phyloP scores from a whole-genome alignment of 2,797 vertebrate species.

The Manis crassicaudata region DNA sequence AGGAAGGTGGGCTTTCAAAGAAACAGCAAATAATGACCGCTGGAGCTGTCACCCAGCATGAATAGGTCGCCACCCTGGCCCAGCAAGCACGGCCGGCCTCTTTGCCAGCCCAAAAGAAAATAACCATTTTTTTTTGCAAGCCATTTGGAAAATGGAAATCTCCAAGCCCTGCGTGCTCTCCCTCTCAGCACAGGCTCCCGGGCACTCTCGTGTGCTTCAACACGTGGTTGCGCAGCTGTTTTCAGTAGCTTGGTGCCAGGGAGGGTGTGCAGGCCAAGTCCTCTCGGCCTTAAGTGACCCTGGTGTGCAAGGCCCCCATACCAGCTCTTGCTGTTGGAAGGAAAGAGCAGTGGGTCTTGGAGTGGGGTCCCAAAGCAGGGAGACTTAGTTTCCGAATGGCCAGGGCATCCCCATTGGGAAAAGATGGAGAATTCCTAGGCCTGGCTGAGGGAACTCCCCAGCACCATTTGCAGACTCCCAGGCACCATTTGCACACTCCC shows the following conservation, averaged over 20 bases:
- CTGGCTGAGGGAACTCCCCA: neutral
- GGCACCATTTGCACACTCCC: neutral
- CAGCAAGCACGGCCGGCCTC: constrained; percentile 30
- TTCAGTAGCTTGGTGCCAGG: constrained; percentile 73
- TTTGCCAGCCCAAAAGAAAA: constrained; percentile 73
- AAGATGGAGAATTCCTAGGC: constrained; percentile 43
- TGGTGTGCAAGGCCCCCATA: constrained; percentile 57
- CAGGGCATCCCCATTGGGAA: neutral
- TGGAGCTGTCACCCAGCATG: constrained; percentile 42
- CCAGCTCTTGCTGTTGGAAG: constrained; percentile 64
- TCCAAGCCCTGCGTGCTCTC: neutral
- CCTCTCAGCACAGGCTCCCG: constrained; percentile 70
- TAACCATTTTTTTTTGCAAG: neutral
- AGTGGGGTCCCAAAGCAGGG: constrained; percentile 45
- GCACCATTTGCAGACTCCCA: neutral
- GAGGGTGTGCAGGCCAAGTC: constrained; percentile 74
- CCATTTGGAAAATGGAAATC: constrained; percentile 66
- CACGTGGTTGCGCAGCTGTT: constrained; percentile 67
- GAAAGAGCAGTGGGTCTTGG: neutral
- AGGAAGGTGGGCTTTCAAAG: constrained; percentile 54
- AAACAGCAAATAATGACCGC: constrained; percentile 42
- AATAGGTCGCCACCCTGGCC: constrained; percentile 37
- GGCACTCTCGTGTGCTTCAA: constrained; percentile 64
- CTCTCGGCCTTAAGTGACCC: constrained; percentile 81
- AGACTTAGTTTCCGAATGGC: constrained; percentile 50